These are phyloP conservation scores for Leptothorax acervorum DNA, from an alignment of 2,888 invertebrate species.

Conservation along the genomic window DNA sequence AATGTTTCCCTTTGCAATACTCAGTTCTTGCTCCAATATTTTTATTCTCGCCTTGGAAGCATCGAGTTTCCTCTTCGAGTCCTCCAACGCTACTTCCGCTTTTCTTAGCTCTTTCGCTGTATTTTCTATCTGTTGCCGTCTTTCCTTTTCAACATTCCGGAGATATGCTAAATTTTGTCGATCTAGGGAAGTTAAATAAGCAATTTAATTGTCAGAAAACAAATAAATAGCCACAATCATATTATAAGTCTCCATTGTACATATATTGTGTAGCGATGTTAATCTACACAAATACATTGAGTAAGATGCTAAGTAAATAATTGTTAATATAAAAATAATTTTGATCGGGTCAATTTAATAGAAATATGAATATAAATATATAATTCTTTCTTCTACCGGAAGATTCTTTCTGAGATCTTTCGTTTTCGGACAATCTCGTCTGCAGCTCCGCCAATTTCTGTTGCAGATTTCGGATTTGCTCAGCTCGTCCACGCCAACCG, in stretches of 20 bases:
- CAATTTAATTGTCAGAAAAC: not conserved
- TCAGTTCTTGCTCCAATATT: conserved; percentile 89
- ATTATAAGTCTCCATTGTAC: not conserved
- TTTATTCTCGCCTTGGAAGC: conserved; percentile 90
- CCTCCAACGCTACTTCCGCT: conserved; percentile 87
- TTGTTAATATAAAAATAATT: conserved; percentile 19
- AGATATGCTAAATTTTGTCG: conserved; percentile 78
- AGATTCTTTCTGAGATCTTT: conserved; percentile 63
- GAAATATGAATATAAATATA: not conserved
- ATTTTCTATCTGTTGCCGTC: conserved; percentile 88
- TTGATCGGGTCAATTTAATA: not conserved
- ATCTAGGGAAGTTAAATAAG: conserved; percentile 60
- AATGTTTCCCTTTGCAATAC: conserved; percentile 87
- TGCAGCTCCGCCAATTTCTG: conserved; percentile 90
- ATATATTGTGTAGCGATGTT: not conserved
- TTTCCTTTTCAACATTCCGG: conserved; percentile 87
- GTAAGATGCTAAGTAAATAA: not conserved
- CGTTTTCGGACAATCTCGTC: conserved; percentile 86
- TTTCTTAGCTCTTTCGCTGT: conserved; percentile 88
- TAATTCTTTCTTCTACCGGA: conserved; percentile 54
- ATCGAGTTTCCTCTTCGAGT: conserved; percentile 89
- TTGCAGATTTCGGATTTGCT: conserved; percentile 90
- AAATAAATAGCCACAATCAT: not conserved
- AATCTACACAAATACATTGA: not conserved
- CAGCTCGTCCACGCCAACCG: conserved; percentile 92